These are phyloP conservation scores for Orthonyx spaldingii DNA, from an alignment of 2,113 vertebrate species.

Conservation along the genomic window DNA sequence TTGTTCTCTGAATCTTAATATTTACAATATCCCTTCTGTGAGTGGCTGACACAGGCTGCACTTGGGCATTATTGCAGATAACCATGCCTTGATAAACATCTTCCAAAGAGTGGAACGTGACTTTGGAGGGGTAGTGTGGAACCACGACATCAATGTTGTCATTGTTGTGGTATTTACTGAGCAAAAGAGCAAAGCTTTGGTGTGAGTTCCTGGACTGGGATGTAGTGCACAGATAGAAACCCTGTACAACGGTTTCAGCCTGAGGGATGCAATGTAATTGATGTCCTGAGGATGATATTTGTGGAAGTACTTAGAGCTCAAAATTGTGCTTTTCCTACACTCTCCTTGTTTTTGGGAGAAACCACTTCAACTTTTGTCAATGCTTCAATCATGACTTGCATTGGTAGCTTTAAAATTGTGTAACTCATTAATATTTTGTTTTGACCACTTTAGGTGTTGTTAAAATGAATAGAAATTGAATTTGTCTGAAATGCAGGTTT, in stretches of 20 bases:
- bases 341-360: neutral
- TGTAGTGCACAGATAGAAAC: fast-evolving
- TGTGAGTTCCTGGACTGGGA: neutral
- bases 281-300: neutral
- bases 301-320: neutral
- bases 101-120: neutral
- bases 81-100: neutral
- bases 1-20: neutral
- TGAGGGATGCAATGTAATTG: neutral
- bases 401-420: neutral
- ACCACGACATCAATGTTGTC: neutral
- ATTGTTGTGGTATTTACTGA: neutral
- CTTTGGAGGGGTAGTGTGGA: neutral
- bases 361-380: fast-evolving
- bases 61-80: neutral
- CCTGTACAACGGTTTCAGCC: neutral
- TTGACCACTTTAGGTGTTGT: neutral
- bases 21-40: neutral
- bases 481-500: neutral
- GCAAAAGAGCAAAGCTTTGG: neutral
- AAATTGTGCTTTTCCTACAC: neutral
- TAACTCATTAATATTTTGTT: neutral
- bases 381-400: neutral
- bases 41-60: neutral
- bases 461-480: neutral